Conservation (phyloP, 2,888 invertebrate species). For the Tachina grossa region DNA sequence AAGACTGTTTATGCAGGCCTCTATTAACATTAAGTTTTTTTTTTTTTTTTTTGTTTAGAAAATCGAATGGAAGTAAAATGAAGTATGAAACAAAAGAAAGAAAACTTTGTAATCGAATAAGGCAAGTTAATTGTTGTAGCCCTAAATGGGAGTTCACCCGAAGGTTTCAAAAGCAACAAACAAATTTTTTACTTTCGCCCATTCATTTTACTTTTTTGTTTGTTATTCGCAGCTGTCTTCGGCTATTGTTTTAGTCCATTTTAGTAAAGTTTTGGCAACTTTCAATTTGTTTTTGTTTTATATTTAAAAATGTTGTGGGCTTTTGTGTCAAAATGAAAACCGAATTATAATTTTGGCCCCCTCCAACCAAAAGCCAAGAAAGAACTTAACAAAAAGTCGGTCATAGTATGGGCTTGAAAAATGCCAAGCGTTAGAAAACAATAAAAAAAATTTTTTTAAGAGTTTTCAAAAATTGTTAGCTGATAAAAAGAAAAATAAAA, state of each 20-base stretch:
- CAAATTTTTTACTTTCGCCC: not conserved
- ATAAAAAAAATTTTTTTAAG: not conserved
- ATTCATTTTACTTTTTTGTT: not conserved
- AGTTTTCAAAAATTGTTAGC: not conserved
- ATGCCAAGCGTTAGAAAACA: not conserved
- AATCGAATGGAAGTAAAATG: not conserved
- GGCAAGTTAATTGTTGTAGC: conserved; percentile 63
- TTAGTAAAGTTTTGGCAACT: not conserved
- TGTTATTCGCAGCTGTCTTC: conserved; percentile 4
- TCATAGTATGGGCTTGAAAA: not conserved
- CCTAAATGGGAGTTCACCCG: conserved; percentile 18
- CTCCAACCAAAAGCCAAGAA: not conserved
- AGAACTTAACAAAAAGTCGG: not conserved
- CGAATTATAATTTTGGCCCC: not conserved
- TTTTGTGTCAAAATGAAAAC: conserved; percentile 19
- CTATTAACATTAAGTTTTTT: too few species aligned
- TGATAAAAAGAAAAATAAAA: not conserved
- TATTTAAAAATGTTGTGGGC: conserved; percentile 7
- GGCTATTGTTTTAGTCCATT: conserved; percentile 7
- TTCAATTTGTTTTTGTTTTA: not conserved
- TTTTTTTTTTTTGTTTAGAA: not conserved
- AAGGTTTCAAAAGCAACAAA: conserved; percentile 22
- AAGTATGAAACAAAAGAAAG: conserved; percentile 38
- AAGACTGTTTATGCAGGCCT: too few species aligned
- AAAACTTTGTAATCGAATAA: conserved; percentile 55